Evolutionary conservation across 2,113 vertebrate species (phyloP), one percentile per base, ranked within the genome.

Genomic region (western clawed frog (Xenopus tropicalis)): DNA sequence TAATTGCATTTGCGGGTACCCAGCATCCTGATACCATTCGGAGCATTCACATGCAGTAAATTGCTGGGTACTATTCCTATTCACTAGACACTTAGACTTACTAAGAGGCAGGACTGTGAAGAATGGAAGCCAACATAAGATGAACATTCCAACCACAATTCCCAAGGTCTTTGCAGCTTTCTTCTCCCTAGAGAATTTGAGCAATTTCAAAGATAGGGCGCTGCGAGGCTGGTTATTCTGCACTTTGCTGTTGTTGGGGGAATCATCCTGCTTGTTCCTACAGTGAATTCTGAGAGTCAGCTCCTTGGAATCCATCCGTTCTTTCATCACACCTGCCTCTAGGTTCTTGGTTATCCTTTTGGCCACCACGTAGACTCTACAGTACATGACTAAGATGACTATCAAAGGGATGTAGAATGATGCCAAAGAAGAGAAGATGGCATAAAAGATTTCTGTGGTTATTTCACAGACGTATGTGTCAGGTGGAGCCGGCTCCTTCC

Each of bases 291-390:
- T 85, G 66, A 98, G 87, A 51, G 97, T 98, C 82, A 98, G 86
- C 86, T 98, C 97, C 69, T 93, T 92, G 73, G 95, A 96, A 84
- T 97, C 87, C 85, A 93, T 95, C 86, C 92, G 94, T 85, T 98
- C 97, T 44, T 90, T 94, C 96, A 98, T 95, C 83, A 98, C 93
- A 1, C 97, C 97, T 0, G 95, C 97, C 77, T 98, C 95, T 78
- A 98, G 85, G 82, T 98, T 98, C 88, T 93, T 95, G 13, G 96
- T 98, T 84, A 96, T 98, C 85, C 94, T 89, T 83, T 98, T 98
- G 84, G 96, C 96, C 16, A 98, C 97, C 11, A 98, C 80, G 80
- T 98, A 98, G 62, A 98, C 97, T 0, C 93, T 93, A 79, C 91
- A 95, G 86, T 98, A 98, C 97, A 98, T 98, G 73, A 91, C 92